Evolutionary conservation across 2,113 vertebrate species (phyloP).

Genomic region (Baryphthengus martii): DNA sequence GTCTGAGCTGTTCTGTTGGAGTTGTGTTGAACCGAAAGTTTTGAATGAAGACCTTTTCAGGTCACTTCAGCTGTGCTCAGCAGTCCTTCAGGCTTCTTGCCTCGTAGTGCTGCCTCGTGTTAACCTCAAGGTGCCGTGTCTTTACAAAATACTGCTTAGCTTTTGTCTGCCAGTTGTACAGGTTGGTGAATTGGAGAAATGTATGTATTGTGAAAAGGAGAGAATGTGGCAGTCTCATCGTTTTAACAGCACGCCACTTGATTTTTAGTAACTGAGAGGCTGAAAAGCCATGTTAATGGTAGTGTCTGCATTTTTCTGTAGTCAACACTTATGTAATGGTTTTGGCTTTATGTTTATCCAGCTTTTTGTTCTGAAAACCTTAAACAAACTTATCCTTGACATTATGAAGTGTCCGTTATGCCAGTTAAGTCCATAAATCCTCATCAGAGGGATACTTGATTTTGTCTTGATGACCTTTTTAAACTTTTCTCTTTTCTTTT

Average conservation of each 20-base stretch:
- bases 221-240: background rate
- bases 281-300: background rate
- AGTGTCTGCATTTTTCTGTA: background rate
- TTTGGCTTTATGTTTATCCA: background rate
- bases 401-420: background rate
- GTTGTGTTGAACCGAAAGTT: background rate
- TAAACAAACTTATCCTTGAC: background rate
- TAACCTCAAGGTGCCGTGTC: background rate
- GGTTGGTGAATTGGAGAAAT: background rate
- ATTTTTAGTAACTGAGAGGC: background rate
- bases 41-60: background rate
- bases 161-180: background rate
- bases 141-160: background rate
- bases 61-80: background rate
- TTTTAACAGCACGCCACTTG: background rate
- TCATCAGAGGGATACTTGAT: background rate
- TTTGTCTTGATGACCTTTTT: background rate
- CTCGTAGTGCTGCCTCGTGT: background rate
- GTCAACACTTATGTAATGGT: background rate
- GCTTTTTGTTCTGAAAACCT: background rate
- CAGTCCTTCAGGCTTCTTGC: background rate
- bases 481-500: background rate
- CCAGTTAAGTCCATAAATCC: background rate
- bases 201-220: background rate
- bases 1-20: background rate